Base-by-base conservation (phyloP, 2,113 vertebrate species). In the Hippocampus mohnikei region DNA sequence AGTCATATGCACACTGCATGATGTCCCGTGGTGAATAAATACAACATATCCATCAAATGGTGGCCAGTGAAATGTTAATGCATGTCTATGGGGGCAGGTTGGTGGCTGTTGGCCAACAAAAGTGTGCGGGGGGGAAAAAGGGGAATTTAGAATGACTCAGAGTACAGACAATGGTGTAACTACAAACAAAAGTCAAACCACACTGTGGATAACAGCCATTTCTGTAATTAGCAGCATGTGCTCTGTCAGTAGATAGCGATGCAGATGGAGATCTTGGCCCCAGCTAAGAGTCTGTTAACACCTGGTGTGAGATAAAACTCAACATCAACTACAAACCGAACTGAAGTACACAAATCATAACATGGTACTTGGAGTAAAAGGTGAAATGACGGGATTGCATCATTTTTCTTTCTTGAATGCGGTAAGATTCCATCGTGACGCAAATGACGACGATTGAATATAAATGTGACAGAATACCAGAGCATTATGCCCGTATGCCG, bases 11-110 rank as follows among this genome's bases (percentile, higher is more conserved):
- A 94, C 94, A 94, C 92, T 94, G 95, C 92, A 91, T 58, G 93
- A 97, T 93, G 90, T 93, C 94, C 93, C 93, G 91, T 94, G 75
- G 94, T 95, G 94, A 95, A 95, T 95, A 96, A 96, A 97, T 95
- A 95, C 94, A 95, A 95, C 94, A 93, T 94, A 96, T 95, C 94
- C 92, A 95, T 97, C 95, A 92, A 77, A 80, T 66, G 91, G 90
- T 87, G 89, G 91, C 91, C 92, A 86, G 90, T 94, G 94, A 96
- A 96, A 94, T 94, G 95, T 95, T 95, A 94, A 96, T 95, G 95
- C 95, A 93, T 88, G 91, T 91, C 92, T 86, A 69, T 85, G 93
- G 92, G 92, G 81, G 79, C 60, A 72, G 86, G 80, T 77, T 75
- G 60, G 81, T 76, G 64, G 29, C 27, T 33, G 16, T 33, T 18